Evolutionary conservation across 1,140 invertebrate genomes (phyloP).

Genomic region (Drepana arcuata): DNA sequence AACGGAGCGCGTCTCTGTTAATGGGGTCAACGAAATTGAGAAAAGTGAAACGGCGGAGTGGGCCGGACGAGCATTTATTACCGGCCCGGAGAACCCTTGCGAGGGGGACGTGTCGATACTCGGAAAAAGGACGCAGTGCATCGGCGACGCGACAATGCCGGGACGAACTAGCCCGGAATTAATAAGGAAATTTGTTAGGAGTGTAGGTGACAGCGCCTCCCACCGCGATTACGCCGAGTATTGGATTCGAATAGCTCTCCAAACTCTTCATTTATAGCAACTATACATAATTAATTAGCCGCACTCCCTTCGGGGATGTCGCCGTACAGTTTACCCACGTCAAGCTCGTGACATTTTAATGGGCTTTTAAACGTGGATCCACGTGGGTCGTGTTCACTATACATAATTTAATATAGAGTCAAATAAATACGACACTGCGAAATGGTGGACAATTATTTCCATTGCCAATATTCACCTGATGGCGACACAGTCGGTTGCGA

Average conservation of each 20-base stretch:
- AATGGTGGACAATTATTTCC: conserved; percentile 45
- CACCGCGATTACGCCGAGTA: conserved; percentile 3
- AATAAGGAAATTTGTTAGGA: conserved; percentile 36
- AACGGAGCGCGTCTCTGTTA: conserved; percentile 45
- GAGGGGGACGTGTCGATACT: conserved; percentile 28
- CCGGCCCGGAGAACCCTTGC: conserved; percentile 32
- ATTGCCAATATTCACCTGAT: conserved; percentile 31
- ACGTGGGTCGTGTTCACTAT: conserved; percentile 21
- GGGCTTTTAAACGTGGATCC: conserved; percentile 44
- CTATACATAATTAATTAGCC: conserved; percentile 55
- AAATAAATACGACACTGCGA: conserved; percentile 22
- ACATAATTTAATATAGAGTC: conserved; percentile 24
- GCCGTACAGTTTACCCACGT: conserved; percentile 40
- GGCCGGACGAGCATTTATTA: conserved; percentile 45
- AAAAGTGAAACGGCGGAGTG: conserved; percentile 52
- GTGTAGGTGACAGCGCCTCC: conserved; percentile 16
- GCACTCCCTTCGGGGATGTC: conserved; percentile 20
- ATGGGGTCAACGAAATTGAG: conserved; percentile 61
- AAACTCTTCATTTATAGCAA: conserved; percentile 34
- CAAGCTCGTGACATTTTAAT: conserved; percentile 55
- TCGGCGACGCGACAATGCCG: no score
- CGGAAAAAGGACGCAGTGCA: conserved; percentile 23
- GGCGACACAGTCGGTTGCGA: conserved; percentile 28
- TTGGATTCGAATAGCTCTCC: conserved; percentile 8
- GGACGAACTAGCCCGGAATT: conserved; percentile 25